These are phyloP conservation scores for Tineola bisselliella DNA, from an alignment of 2,888 invertebrate species.

Conservation along the genomic window DNA sequence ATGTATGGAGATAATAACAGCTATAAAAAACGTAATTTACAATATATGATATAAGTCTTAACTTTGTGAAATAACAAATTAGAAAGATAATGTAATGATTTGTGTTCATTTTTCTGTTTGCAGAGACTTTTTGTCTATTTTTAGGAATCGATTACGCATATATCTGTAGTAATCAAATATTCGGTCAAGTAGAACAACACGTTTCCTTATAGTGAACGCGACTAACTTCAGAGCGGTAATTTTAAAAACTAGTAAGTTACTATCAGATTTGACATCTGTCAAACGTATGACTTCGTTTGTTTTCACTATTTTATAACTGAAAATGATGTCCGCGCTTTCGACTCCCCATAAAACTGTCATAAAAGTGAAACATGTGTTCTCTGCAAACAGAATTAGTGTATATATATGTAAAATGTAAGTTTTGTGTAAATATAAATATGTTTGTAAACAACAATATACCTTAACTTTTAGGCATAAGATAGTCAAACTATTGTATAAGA, in stretches of 20 bases:
- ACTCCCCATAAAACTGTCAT: too few species aligned
- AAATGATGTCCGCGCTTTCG: too few species aligned
- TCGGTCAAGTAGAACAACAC: too few species aligned
- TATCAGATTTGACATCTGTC: too few species aligned
- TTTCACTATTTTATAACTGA: too few species aligned
- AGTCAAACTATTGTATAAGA: neutral
- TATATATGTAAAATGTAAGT: neutral
- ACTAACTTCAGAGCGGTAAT: too few species aligned
- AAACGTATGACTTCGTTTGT: too few species aligned
- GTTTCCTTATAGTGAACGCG: too few species aligned
- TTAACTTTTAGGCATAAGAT: neutral
- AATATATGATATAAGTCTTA: conserved; percentile 34
- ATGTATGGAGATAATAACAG: conserved; percentile 55
- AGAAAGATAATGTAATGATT: neutral
- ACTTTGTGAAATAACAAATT: neutral
- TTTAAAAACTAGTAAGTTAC: too few species aligned
- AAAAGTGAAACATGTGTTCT: too few species aligned
- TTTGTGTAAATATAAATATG: neutral
- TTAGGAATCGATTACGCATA: too few species aligned
- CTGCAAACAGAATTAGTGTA: neutral
- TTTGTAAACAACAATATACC: neutral
- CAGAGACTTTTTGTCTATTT: neutral
- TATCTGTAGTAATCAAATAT: too few species aligned
- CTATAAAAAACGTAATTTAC: conserved; percentile 46
- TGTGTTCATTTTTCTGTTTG: neutral